Conservation (phyloP, 23 tunicate genomes). For the Trididemnum miniatum region DNA sequence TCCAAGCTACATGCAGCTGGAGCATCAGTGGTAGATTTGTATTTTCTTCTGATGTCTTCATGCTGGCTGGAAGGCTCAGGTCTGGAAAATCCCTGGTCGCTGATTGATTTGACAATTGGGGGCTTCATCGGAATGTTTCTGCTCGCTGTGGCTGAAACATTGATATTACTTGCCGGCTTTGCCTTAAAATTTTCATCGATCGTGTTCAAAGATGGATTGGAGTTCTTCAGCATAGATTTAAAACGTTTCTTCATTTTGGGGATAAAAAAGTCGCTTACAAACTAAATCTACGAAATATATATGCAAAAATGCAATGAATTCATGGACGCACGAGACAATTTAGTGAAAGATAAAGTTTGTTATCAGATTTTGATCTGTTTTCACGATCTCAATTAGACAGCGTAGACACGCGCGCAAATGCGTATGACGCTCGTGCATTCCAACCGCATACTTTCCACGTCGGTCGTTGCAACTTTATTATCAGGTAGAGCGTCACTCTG, state of each 20-base stretch:
- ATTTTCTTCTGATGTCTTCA: conserved; percentile 36
- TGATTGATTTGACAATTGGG: conserved; percentile 11
- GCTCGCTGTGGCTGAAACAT: background rate
- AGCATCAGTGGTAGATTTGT: conserved; percentile 1
- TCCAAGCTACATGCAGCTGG: background rate
- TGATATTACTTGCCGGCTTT: background rate
- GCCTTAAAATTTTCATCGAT: background rate
- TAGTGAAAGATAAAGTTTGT: too few species aligned
- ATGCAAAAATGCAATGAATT: too few species aligned
- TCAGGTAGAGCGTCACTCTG: too few species aligned
- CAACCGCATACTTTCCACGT: too few species aligned
- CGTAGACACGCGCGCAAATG: too few species aligned
- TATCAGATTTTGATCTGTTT: too few species aligned
- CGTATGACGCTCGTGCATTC: too few species aligned
- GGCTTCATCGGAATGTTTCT: background rate
- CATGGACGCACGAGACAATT: too few species aligned
- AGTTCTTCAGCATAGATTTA: conserved; percentile 25
- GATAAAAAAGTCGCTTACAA: too few species aligned
- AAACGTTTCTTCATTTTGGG: conserved; percentile 37
- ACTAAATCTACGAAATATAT: too few species aligned
- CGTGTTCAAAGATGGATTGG: conserved; percentile 4
- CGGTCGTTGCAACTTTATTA: too few species aligned
- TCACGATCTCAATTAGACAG: too few species aligned
- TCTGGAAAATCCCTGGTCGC: background rate
- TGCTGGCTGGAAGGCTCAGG: conserved; percentile 22